These are phyloP conservation scores for Sebastes steindachneri DNA, from an alignment of 2,797 vertebrate genomes.

Conservation along the genomic window DNA sequence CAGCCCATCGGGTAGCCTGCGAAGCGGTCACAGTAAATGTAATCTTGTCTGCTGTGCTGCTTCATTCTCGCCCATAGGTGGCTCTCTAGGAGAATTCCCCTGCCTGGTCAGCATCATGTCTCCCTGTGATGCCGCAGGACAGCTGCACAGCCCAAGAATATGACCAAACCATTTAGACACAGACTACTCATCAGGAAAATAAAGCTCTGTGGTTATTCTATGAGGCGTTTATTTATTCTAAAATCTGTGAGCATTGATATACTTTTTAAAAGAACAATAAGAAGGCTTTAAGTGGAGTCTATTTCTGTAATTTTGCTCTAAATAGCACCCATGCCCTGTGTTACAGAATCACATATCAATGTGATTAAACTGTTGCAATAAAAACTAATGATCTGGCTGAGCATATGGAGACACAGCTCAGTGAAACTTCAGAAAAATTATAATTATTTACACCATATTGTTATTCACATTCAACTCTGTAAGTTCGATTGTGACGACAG, in stretches of 20 bases:
- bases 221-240: neutral
- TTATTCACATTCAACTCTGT: neutral
- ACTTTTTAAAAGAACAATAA: neutral
- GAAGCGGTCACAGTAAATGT: conserved; percentile 19
- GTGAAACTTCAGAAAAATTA: neutral
- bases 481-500: neutral
- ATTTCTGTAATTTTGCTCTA: neutral
- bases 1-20: conserved; percentile 3
- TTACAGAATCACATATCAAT: conserved; percentile 34
- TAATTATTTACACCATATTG: neutral
- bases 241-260: neutral
- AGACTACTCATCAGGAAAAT: conserved; percentile 27
- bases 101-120: conserved; percentile 86
- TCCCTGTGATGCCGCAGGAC: conserved; percentile 76
- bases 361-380: conserved; percentile 24
- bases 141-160: conserved; percentile 85
- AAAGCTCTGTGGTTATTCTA: neutral
- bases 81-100: conserved; percentile 77
- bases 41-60: conserved; percentile 53
- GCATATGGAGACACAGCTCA: neutral
- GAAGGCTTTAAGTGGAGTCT: neutral
- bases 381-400: neutral
- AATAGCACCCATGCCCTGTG: neutral
- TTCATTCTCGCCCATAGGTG: conserved; percentile 77
- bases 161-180: conserved; percentile 71